Base-by-base conservation (phyloP, 1,140 invertebrate species). In the Phymastichus coffea region DNA sequence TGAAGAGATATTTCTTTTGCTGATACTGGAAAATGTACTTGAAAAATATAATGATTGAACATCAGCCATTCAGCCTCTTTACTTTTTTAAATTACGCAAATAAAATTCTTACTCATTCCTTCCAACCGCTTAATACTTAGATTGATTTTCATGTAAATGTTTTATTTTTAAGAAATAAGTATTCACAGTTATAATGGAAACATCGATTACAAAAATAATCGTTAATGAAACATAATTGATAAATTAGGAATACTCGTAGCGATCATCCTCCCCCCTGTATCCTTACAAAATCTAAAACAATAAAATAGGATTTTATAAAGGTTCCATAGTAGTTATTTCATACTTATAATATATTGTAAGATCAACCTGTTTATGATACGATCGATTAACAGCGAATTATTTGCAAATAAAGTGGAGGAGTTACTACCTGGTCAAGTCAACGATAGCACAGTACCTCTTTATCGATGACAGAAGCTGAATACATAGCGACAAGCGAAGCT, bases 101-200 rank as follows among this genome's bases (percentile, higher is more conserved):
- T n/a, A n/a, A n/a, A n/a, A n/a, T n/a, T 12, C 86, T 89, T 83
- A 94, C 92, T 89, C 71, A 88, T 86, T 70, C 89, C 91, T 83
- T 96, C 93, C 57, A 95, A 81, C 64, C 93, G 83, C 78, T 95
- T 95, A 17, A 95, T 82, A 78, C 88, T 90, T 58, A 92, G 80
- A 15, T 90, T 91, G 0, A 92, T 90, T 15, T 80, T 80, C n/a
- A 96, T 76, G 74, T 95, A 96, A 70, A 93, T 88, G n/a, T n/a
- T n/a, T n/a, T 54, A 81, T 80, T 25, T 93, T 76, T 33, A 94
- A 77, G 6, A 85, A 78, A 66, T 88, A 85, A 75, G 95, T 93
- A n/a, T 93, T 73, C 1, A 88, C 54, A 1, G 80, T 82, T 15
- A 95, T 80, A 17, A 88, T 69, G 10, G 94, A 80, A 19, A 93